Conservation (phyloP, 35 echinoderm and acorn worm genomes). For the Heliocidaris erythrogramma region DNA sequence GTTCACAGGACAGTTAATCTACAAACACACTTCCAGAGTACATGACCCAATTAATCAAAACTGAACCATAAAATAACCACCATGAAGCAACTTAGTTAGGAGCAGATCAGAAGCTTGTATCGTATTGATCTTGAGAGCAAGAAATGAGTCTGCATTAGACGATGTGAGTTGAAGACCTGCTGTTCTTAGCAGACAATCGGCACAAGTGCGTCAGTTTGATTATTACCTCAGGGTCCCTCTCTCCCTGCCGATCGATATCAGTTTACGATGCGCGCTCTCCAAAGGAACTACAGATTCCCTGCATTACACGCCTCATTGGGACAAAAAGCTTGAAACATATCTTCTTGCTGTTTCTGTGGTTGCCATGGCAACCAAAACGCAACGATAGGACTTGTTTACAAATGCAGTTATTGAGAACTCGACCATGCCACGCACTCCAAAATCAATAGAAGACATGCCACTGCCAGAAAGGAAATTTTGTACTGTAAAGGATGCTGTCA, state of each 20-base stretch:
- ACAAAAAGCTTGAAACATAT: background rate
- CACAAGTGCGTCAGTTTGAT: background rate
- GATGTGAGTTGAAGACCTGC: too few species aligned
- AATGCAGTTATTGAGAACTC: background rate
- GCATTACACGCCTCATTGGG: constrained; percentile 7
- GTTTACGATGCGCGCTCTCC: background rate
- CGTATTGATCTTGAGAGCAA: too few species aligned
- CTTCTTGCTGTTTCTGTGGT: background rate
- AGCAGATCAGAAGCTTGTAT: too few species aligned
- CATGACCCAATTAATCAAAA: too few species aligned
- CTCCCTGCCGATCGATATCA: background rate
- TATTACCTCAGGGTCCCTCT: background rate
- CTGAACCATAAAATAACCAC: too few species aligned
- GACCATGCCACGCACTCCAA: background rate
- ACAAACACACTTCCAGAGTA: too few species aligned
- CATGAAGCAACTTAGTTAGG: too few species aligned
- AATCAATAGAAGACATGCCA: background rate
- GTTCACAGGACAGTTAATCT: too few species aligned
- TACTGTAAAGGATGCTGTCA: background rate
- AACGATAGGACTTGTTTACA: background rate
- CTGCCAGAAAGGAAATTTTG: background rate
- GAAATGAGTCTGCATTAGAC: too few species aligned
- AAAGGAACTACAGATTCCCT: background rate
- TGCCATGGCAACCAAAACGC: background rate
- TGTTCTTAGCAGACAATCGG: background rate